Evolutionary conservation across 2,888 invertebrate species (phyloP).

Genomic region (Aspidiotus rigidus): DNA sequence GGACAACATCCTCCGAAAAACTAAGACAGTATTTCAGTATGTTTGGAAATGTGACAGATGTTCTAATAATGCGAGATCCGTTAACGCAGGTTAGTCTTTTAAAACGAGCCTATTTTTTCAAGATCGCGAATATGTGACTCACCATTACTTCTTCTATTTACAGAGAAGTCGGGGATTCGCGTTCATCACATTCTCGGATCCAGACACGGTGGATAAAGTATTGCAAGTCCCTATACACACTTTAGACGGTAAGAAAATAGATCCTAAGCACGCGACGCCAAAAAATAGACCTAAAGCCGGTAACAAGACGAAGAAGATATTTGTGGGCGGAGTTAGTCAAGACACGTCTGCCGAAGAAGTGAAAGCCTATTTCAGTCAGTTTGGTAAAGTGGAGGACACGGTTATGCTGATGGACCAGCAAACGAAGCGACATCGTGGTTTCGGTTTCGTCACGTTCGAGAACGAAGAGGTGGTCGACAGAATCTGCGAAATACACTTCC

Average conservation of each 20-base stretch:
- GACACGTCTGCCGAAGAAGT: slow-evolving; percentile 87
- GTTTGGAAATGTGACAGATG: slow-evolving; percentile 84
- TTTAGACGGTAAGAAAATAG: slow-evolving; percentile 85
- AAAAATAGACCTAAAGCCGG: slow-evolving; percentile 77
- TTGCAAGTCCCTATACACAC: slow-evolving; percentile 83
- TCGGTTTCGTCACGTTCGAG: slow-evolving; percentile 86
- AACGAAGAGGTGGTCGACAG: slow-evolving; percentile 84
- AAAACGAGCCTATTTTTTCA: not conserved
- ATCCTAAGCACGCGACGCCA: slow-evolving; percentile 87
- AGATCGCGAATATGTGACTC: slow-evolving; percentile 24
- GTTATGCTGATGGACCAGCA: slow-evolving; percentile 92
- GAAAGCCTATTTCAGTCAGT: slow-evolving; percentile 80
- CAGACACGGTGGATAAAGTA: slow-evolving; percentile 81
- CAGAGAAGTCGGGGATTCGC: slow-evolving; percentile 91
- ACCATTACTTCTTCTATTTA: slow-evolving; percentile 43
- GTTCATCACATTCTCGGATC: slow-evolving; percentile 88
- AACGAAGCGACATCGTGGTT: slow-evolving; percentile 81
- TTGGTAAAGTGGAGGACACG: slow-evolving; percentile 78
- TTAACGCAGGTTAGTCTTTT: slow-evolving; percentile 68
- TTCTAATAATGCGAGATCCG: slow-evolving; percentile 88
- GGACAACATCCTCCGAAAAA: slow-evolving; percentile 88
- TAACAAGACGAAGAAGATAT: slow-evolving; percentile 83
- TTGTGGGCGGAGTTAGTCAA: slow-evolving; percentile 85
- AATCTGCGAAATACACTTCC: slow-evolving; percentile 88
- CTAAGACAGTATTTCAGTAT: slow-evolving; percentile 85